Evolutionary conservation across 2,113 vertebrate species (phyloP), one percentile per base, ranked within the genome.

Genomic region (Scomber colias): DNA sequence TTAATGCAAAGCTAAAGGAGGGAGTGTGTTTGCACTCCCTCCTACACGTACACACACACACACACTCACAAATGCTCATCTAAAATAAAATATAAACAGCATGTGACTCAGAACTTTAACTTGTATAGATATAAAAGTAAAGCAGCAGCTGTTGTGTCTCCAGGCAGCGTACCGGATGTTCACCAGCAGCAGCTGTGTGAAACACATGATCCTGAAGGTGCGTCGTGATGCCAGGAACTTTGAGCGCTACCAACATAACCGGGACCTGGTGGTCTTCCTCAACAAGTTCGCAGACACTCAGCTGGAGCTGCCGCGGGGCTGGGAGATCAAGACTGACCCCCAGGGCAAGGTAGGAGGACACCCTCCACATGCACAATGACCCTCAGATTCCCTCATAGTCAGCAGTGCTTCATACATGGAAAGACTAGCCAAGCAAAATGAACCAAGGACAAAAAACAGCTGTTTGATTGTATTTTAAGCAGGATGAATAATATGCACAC

Each of bases 131-230:
- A 11, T 40, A 3, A 50, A 12, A 51, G 24, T 30, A 3, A 56
- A 12, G 4, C 0, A 40, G 59, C 17, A 0, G 9, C 0, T 35
- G 55, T 17, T 35, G 0, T 40, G 31, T 35, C 1, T 63, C 5
- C 76, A 99, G 98, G 97, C 96, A 91, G 98, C 97, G 72, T 99
- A 99, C 90, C 93, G 96, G 79, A 97, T 97, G 92, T 99, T 99
- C 92, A 98, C 97, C 86, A 98, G 96, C 93, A 99, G 98, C 86
- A 98, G 96, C 83, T 99, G 98, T 86, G 95, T 99, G 75, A 99
- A 99, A 92, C 98, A 99, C 92, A 99, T 99, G 98, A 96, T 99
- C 84, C 93, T 99, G 90, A 99, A 99, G 92, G 97, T 99, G 69
- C 97, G 98, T 0, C 94, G 98, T 30, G 98, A 99, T 2, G 96